Evolutionary conservation across 2,797 vertebrate genomes (phyloP).

Genomic region (Rhincodon typus): DNA sequence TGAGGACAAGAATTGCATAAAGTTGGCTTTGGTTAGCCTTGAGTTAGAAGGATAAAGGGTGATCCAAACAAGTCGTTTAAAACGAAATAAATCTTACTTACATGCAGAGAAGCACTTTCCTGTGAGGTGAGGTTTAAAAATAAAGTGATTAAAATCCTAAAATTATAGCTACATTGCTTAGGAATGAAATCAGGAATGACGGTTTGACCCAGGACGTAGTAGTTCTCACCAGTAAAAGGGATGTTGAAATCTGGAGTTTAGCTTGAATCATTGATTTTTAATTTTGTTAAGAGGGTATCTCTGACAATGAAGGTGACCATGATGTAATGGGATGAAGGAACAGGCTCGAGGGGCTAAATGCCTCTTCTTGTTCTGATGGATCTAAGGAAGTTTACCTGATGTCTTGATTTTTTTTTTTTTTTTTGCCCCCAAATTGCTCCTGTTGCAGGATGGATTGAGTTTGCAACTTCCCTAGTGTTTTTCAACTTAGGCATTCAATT

Average conservation of each 20-base stretch:
- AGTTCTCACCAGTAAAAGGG: no score
- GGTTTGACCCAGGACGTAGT: neutral
- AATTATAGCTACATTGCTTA: neutral
- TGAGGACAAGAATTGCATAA: neutral
- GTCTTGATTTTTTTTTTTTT: no score
- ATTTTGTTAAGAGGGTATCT: no score
- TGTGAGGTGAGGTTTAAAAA: neutral
- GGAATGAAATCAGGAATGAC: neutral
- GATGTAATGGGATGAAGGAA: neutral
- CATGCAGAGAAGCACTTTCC: neutral
- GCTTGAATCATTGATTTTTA: no score
- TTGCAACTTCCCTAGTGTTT: no score
- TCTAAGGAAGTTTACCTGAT: no score
- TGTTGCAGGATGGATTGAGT: no score
- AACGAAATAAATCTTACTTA: neutral
- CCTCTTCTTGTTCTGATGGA: neutral
- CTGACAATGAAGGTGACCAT: no score
- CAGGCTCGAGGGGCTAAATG: neutral
- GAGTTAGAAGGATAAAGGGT: neutral
- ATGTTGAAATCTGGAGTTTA: neutral
- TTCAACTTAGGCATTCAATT: no score
- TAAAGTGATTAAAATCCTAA: neutral
- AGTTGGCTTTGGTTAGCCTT: neutral
- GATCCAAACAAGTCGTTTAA: neutral
- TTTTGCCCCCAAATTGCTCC: no score